phyloP scores from a whole-genome alignment of 2,113 vertebrate genomes.

The Ictalurus punctatus region DNA sequence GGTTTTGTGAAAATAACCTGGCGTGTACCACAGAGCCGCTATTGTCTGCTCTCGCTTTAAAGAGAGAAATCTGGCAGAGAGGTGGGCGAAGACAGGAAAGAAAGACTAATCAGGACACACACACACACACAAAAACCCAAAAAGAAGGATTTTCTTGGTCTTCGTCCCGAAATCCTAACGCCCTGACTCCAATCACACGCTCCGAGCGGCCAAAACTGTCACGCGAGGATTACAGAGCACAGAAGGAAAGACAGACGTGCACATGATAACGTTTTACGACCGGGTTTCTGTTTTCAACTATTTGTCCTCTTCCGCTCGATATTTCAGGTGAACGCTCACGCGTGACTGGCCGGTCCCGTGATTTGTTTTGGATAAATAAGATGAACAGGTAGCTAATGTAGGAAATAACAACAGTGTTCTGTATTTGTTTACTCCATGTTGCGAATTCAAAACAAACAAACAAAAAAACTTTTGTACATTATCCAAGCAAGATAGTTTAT shows the following conservation, averaged over 20 bases:
- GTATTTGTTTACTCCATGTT: not conserved
- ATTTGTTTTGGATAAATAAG: not conserved
- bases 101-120: conserved; percentile 47
- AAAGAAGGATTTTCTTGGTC: conserved; percentile 62
- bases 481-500: not conserved
- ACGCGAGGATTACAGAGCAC: conserved; percentile 9
- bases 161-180: conserved; percentile 67
- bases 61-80: conserved; percentile 60
- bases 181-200: conserved; percentile 65
- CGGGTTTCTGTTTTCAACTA: not conserved
- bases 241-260: not conserved
- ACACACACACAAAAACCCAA: not conserved
- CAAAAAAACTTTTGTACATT: not conserved
- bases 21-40: conserved; percentile 63
- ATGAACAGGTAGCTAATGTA: not conserved
- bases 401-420: not conserved
- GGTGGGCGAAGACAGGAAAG: conserved; percentile 64
- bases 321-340: not conserved
- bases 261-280: not conserved
- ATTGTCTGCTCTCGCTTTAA: conserved; percentile 67
- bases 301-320: no score
- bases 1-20: conserved; percentile 56
- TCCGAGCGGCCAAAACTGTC: conserved; percentile 54
- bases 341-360: not conserved
- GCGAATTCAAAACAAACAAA: no score